Evolutionary conservation across 2,797 vertebrate genomes (phyloP), one percentile per base, ranked within the genome.

Genomic region (Todus mexicanus): DNA sequence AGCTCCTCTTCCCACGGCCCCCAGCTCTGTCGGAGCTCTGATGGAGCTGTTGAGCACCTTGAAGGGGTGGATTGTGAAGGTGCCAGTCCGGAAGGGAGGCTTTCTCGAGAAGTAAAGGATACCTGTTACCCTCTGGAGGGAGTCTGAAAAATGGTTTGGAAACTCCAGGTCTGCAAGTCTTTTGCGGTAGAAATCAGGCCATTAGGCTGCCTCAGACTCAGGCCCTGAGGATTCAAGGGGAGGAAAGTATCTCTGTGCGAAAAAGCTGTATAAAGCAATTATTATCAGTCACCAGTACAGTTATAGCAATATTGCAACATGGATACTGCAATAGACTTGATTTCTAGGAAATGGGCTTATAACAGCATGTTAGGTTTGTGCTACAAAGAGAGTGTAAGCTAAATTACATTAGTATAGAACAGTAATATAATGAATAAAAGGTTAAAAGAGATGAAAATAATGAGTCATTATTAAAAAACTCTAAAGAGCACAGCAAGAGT

Each of bases 61-160:
- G 72, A 77, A 2, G 47, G 27, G 42, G 25, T 10, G 45, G 89
- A 51, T 80, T 26, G 25, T 11, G 7, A 51, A 21, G 45, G 63
- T 29, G 71, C 76, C 78, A 81, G 70, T 82, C 48, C 86, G 91
- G 65, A 79, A 29, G 15, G 71, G 85, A 92, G 85, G 77, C 69
- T 85, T 54, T 93, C 59, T 71, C 42, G 72, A 84, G 75, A 74
- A 7, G 23, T 73, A 87, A 72, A 87, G 75, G 93, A 76, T 94
- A 73, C 60, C 77, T 56, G 47, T 61, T 84, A 92, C 65, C 72
- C 85, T 93, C 70, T 0, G 1, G 51, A 81, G 77, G 33, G 70
- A 86, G 29, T 11, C 11, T 96, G 95, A 97, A 88, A 96, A 97
- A 95, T 86, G 69, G 69, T n/a, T 79, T 56, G 74, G 86, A 68